Base-by-base conservation (phyloP, 2,113 vertebrate genomes). In the Lophochroa leadbeateri region DNA sequence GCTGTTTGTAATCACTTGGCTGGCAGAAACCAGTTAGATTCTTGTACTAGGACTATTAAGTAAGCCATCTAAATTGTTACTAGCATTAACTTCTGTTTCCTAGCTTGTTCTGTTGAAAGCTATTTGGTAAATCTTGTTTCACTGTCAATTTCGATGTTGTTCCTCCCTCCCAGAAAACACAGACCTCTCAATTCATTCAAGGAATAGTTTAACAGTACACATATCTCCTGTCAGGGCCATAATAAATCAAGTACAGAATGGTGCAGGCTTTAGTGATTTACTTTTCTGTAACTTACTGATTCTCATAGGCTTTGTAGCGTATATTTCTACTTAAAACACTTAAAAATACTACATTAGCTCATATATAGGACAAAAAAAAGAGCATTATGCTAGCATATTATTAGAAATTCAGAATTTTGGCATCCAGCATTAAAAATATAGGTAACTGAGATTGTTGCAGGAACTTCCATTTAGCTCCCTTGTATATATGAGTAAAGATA, bases 371-470 rank as follows among this genome's bases (percentile, higher is more conserved):
- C 24, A 2, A 49, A 49, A 71, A 44, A 52, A 13, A 52, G 20
- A 8, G 12, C 21, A 7, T 3, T 47, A 10, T 55, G n/a, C 13
- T 44, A 21, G 7, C 0, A 0, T 64, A 21, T 8, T 85, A 5
- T 27, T 64, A 65, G 39, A 85, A 78, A 70, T 49, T 25, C 61
- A 52, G 37, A 63, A 70, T 27, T 83, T 11, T 13, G 31, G 18
- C 18, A 55, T 28, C 12, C 80, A 77, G 28, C 13, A 71, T 82
- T 63, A 71, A 70, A 91, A 67, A n/a, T 33, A 11, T 9, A 65
- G 7, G 13, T n/a, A 68, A 63, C 28, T 63, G 25, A 1, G 1
- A 29, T 13, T 81, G 28, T 63, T 82, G 13, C 21, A 81, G 58
- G 13, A 80, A 17, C 21, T 78, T 86, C 41, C 4, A 7, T 61